Base-by-base conservation (phyloP, 2,113 vertebrate species). In the Bucco capensis region DNA sequence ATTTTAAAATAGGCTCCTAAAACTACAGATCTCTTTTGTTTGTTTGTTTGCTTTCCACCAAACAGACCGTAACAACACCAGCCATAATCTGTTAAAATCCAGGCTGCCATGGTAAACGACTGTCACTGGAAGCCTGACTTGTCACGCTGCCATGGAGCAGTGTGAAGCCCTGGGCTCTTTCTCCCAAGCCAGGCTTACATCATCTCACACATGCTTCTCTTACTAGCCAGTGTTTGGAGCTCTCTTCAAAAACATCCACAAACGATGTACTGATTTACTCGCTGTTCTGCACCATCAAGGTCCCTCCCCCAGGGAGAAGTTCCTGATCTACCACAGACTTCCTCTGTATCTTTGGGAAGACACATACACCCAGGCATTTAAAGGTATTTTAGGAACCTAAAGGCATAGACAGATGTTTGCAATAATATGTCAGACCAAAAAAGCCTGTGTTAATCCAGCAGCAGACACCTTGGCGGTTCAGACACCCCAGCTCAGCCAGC, bases 1-100 rank as follows among this genome's bases (percentile, higher is more conserved):
- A 71, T 93, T 95, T 93, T 92, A 92, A 90, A 93, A 49, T 50
- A 88, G 65, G 51, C 51, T 93, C 57, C 71, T 76, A 73, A 92
- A 96, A 69, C 47, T 87, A 38, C 33, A 57, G 66, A 87, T 90
- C 33, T 49, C n/a, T 53, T 61, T 83, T 49, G 35, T 53, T 61
- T 83, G 74, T 46, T 80, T 89, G 57, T 49, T 62, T 69, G 73
- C 65, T 91, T 86, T 84, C 57, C 66, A 77, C 31, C 70, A 74
- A 86, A 69, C 0, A 1, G 51, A 33, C 49, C 1, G 0, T 44
- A 91, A 81, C 58, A 64, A 71, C 85, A 47, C 58, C 77, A 82
- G 73, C 51, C 62, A 76, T 25, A 83, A 91, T 12, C 62, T 54
- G 42, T 70, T 87, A 62, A 88, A 87, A 73, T 31, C 79, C 66